Conservation (phyloP, 2,797 vertebrate genomes). For the Characodon lateralis region DNA sequence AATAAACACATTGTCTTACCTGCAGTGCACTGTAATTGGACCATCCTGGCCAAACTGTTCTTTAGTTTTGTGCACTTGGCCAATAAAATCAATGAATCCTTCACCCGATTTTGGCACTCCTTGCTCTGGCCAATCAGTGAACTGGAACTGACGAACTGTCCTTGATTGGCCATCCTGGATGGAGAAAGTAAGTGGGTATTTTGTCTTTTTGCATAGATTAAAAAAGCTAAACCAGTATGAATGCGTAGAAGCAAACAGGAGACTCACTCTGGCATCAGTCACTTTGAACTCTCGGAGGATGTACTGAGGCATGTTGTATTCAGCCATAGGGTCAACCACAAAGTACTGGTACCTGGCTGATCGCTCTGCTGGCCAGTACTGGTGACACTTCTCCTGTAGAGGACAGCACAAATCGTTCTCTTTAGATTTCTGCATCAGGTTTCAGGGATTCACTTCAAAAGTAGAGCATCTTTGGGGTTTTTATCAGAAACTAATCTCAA, state of each 20-base stretch:
- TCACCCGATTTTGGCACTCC: conserved; percentile 99
- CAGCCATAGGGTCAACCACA: conserved; percentile 98
- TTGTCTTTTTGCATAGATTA: conserved; percentile 1
- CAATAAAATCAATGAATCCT: conserved; percentile 99
- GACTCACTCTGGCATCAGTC: conserved; percentile 95
- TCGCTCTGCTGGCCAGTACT: conserved; percentile 98
- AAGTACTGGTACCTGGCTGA: conserved; percentile 99
- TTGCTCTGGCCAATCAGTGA: conserved; percentile 99
- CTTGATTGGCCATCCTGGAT: conserved; percentile 96
- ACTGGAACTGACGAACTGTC: conserved; percentile 98
- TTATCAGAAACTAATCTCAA: not conserved
- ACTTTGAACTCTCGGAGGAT: conserved; percentile 99
- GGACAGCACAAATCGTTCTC: conserved; percentile 22
- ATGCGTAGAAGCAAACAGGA: not conserved
- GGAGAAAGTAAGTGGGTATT: not conserved
- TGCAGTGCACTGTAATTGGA: conserved; percentile 97
- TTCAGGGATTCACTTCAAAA: conserved; percentile 3
- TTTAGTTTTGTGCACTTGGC: conserved; percentile 99
- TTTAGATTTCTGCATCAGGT: conserved; percentile 25
- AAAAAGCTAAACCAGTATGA: not conserved
- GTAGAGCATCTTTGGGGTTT: not conserved
- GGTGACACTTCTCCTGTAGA: conserved; percentile 95
- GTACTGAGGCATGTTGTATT: conserved; percentile 99
- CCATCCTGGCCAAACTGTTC: conserved; percentile 99
- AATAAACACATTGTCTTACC: conserved; percentile 78